A percentile compares a stretch with the other conserved stretches of the same genome.
phyloP scores from a whole-genome alignment of 2,797 vertebrate genomes.

The Pangasius krempfi region DNA sequence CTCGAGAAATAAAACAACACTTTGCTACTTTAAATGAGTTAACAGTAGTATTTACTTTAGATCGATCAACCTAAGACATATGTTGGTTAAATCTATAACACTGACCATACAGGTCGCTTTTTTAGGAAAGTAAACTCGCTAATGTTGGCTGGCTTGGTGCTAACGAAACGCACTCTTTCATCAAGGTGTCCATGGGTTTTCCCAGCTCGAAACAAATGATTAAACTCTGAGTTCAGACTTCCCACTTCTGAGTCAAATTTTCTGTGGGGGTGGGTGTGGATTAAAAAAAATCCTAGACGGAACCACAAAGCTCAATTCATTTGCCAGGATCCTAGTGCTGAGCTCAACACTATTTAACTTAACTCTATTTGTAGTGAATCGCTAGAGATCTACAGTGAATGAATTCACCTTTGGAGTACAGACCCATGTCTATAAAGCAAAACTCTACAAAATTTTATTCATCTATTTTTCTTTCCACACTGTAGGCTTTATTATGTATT shows the following conservation, averaged over 20 bases:
- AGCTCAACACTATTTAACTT: background rate
- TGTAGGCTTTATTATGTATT: slow-evolving; percentile 15
- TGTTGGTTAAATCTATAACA: background rate
- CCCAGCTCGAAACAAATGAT: background rate
- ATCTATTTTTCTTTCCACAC: background rate
- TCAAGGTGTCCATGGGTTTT: background rate
- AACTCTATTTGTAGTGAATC: slow-evolving; percentile 4
- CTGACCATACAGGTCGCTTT: background rate
- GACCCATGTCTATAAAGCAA: background rate
- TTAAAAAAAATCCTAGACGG: background rate
- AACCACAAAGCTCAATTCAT: background rate
- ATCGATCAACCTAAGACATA: background rate
- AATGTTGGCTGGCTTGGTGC: background rate
- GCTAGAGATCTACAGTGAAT: background rate
- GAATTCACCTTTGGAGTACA: background rate
- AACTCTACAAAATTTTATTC: background rate
- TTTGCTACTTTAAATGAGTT: background rate
- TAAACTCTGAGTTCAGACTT: background rate
- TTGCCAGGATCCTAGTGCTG: background rate
- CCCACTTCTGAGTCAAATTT: background rate
- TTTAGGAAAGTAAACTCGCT: background rate
- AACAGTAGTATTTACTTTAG: background rate
- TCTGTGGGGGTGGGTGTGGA: background rate
- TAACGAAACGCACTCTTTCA: background rate
- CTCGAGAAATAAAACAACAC: background rate